Evolutionary conservation across 2,113 vertebrate species (phyloP).

Genomic region (Carollia perspicillata): DNA sequence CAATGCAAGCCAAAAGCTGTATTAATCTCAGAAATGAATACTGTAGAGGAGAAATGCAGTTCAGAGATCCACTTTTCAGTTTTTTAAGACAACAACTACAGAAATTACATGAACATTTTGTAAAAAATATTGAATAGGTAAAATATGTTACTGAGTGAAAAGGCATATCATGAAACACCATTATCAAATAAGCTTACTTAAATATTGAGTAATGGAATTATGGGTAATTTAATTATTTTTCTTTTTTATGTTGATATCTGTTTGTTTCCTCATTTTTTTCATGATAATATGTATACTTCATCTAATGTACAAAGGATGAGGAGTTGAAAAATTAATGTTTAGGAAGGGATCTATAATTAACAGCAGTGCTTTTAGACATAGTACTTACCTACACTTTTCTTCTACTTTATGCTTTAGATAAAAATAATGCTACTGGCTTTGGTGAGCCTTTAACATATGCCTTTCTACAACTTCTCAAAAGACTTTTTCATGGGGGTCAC

Average conservation of each 20-base stretch:
- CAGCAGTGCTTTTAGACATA: not conserved
- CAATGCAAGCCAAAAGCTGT: not conserved
- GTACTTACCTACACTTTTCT: not conserved
- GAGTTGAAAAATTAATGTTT: not conserved
- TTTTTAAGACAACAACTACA: not conserved
- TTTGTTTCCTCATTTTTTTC: not conserved
- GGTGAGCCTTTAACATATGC: not conserved
- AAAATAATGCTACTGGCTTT: not conserved
- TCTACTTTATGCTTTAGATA: not conserved
- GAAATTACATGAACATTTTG: not conserved
- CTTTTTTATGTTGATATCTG: not conserved
- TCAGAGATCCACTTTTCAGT: not conserved
- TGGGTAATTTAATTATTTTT: not conserved
- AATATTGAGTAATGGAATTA: not conserved
- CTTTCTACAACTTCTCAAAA: not conserved
- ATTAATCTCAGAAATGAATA: not conserved
- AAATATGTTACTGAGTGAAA: not conserved
- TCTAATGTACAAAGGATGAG: not conserved
- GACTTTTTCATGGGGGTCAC: not conserved
- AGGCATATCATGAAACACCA: not conserved
- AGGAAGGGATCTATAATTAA: not conserved
- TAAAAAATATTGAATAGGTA: not conserved
- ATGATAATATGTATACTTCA: not conserved
- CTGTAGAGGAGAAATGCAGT: not conserved
- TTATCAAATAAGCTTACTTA: not conserved